phyloP scores from a whole-genome alignment of 2,113 vertebrate species.

The Eretmochelys imbricata region DNA sequence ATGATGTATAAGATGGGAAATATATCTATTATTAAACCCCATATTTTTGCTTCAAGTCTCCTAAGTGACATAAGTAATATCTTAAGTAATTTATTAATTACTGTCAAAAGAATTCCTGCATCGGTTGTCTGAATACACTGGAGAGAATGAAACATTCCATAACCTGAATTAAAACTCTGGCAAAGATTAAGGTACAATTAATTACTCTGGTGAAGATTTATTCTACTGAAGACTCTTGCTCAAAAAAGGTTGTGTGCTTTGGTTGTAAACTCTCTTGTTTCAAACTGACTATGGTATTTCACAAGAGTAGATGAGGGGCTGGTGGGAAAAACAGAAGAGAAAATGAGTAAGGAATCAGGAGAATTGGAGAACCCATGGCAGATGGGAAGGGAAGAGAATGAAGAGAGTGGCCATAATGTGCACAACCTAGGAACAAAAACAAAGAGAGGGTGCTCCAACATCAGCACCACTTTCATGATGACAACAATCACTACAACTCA shows the following conservation, averaged over 20 bases:
- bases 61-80: slow-evolving; percentile 58
- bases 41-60: slow-evolving; percentile 42
- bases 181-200: neutral
- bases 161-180: neutral
- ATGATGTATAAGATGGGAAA: slow-evolving; percentile 19
- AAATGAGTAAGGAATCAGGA: neutral
- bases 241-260: neutral
- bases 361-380: neutral
- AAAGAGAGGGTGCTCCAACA: neutral
- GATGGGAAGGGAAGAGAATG: neutral
- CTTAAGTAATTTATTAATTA: slow-evolving; percentile 30
- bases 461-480: neutral
- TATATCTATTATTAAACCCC: neutral
- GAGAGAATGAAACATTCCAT: neutral
- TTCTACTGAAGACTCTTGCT: neutral
- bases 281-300: neutral
- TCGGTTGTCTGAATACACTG: slow-evolving; percentile 4
- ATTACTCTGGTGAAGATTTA: neutral
- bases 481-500: accelerated
- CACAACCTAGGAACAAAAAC: neutral
- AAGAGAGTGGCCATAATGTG: neutral
- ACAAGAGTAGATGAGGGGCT: neutral
- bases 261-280: accelerated
- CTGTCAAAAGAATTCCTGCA: slow-evolving; percentile 50
- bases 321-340: neutral